Percentiles rank a stretch among this genome's conserved stretches.
Conservation (phyloP, 2,888 invertebrate species). For the Andrena dorsata region DNA sequence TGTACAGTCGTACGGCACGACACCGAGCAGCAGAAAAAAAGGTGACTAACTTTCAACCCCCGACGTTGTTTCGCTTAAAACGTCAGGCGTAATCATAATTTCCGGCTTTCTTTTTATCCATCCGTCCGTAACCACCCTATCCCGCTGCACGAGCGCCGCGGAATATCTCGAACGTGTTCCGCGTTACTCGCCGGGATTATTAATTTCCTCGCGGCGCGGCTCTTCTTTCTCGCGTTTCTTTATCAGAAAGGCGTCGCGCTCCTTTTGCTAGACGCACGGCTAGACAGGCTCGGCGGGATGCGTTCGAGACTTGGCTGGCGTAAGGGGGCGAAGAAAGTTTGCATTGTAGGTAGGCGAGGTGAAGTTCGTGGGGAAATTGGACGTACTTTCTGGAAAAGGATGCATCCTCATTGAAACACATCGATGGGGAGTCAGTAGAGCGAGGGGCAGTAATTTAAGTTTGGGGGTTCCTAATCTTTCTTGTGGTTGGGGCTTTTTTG, state of each 20-base stretch:
- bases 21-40: constrained; percentile 33
- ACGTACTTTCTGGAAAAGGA: constrained; percentile 5
- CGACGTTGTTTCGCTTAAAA: constrained; percentile 39
- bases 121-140: neutral
- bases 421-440: neutral
- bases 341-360: neutral
- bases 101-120: constrained; percentile 36
- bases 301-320: neutral
- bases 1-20: constrained; percentile 26
- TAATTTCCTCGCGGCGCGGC: constrained; percentile 46
- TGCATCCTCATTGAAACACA: neutral
- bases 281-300: constrained; percentile 23
- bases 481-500: too few relatives aligned
- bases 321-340: neutral
- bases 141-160: neutral
- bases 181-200: constrained; percentile 47
- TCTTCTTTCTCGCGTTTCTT: constrained; percentile 30
- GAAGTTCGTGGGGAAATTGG: neutral
- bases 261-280: neutral
- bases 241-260: constrained; percentile 25
- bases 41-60: constrained; percentile 44
- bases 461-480: too few relatives aligned
- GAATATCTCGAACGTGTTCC: constrained; percentile 50
- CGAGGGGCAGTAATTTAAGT: too few relatives aligned
- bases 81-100: constrained; percentile 57